Evolutionary conservation across 2,113 vertebrate species (phyloP), one percentile per base, ranked within the genome.

Genomic region (Lepus timidus): DNA sequence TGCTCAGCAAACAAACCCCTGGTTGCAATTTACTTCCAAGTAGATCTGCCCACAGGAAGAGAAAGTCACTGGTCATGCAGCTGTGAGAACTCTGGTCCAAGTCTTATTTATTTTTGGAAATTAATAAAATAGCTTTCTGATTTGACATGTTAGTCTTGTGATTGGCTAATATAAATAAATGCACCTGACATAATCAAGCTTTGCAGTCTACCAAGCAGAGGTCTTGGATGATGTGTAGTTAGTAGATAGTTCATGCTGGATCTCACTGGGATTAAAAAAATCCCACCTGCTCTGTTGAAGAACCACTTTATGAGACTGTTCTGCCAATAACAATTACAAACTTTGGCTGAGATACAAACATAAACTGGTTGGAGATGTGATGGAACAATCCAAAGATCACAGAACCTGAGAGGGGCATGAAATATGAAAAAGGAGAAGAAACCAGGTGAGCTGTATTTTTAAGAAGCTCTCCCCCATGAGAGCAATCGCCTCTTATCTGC

Each of bases 21-120:
- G 71, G 44, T 86, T 97, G 22, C 74, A 87, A 96, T 92, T 55
- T 94, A 96, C 80, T 90, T 96, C 83, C 29, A 36, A 9, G 17
- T 62, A 83, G 74, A 27, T 81, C 89, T 96, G 84, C 86, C 80
- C 81, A 23, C 49, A 94, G 90, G 65, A 86, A 93, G 89, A 79
- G 23, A 55, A 86, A 92, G 78, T 49, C 88, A 71, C 87, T 92
- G 73, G 55, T 68, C 25, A n/a, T 7, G 49, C 51, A 87, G 31
- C 67, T 88, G 17, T 14, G 22, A 89, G 83, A 44, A 80, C 44
- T 88, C 75, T 52, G 44, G n/a, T 84, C 71, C 22, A 76, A 88
- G 29, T 86, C 49, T 67, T 93, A 84, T 88, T 96, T 93, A 84
- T 95, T 67, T 94, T 71, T 19, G 19, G 68, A 95, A 91, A 80